These are phyloP conservation scores for Pipistrellus nathusii DNA, from an alignment of 2,797 vertebrate species.

Conservation along the genomic window DNA sequence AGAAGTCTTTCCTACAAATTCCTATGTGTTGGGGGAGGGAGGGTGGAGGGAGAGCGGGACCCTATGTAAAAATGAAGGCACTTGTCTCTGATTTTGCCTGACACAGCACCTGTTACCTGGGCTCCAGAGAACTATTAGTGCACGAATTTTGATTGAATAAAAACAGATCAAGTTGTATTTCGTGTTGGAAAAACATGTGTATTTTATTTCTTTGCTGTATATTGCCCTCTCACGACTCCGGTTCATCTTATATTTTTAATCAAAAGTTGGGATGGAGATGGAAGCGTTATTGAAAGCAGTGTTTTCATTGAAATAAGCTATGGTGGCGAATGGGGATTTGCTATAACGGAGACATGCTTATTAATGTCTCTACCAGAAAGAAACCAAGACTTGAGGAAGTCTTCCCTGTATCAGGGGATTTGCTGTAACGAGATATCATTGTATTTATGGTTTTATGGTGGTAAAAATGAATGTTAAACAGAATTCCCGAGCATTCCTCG, in stretches of 20 bases:
- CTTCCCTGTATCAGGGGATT: constrained; percentile 87
- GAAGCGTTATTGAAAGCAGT: constrained; percentile 78
- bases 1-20: constrained; percentile 86
- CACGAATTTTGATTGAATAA: constrained; percentile 39
- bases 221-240: constrained; percentile 69
- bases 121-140: background rate
- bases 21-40: constrained; percentile 75
- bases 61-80: constrained; percentile 78
- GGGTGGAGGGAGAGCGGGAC: background rate
- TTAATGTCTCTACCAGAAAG: constrained; percentile 82
- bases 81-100: constrained; percentile 82
- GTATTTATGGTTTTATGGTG: constrained; percentile 95
- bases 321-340: constrained; percentile 86
- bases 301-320: constrained; percentile 87
- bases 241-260: constrained; percentile 82
- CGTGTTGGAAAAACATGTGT: constrained; percentile 81
- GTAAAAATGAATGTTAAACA: constrained; percentile 97
- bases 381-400: constrained; percentile 85
- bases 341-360: constrained; percentile 78
- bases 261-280: constrained; percentile 80
- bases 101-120: constrained; percentile 48
- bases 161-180: constrained; percentile 79
- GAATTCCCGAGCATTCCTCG: constrained; percentile 93
- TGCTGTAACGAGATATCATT: constrained; percentile 87
- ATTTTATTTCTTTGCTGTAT: constrained; percentile 84